Base-by-base conservation (phyloP, 2,888 invertebrate species). In the Fragum sueziense region DNA sequence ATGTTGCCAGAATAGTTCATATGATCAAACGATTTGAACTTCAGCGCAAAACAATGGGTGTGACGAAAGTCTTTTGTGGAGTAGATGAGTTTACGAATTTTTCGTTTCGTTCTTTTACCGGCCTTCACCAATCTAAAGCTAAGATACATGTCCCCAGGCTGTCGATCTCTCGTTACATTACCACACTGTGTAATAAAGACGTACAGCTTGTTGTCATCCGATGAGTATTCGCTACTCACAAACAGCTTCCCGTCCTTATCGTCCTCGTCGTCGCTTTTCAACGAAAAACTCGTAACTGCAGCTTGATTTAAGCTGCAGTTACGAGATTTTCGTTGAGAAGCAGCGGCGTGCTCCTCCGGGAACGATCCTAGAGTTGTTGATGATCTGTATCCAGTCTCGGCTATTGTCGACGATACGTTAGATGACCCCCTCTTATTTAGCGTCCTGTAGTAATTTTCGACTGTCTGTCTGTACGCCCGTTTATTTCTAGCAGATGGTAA, bases 231-330 rank as follows among this genome's bases (percentile, higher is more conserved):
- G 33, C 34, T n/a, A 62, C 62, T 62, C 34, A 62, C 20, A 22
- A 62, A 62, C n/a, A 62, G 62, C n/a, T 62, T 62, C 9, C 62
- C 62, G 2, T 62, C 62, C 34, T 62, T 62, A 47, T 47, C 17
- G 17, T 47, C 47, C 20, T 14, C 47, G 47, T 9, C 47, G 4
- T 47, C n/a, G 17, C 17, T 47, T 47, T 47, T n/a, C 3, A 14
- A 3, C 14, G 47, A 47, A 47, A n/a, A 47, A 14, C 47, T 47
- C 7, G 47, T n/a, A n/a, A n/a, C n/a, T n/a, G n/a, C n/a, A n/a
- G n/a, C n/a, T n/a, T n/a, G n/a, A n/a, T n/a, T n/a, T n/a, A n/a
- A n/a, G n/a, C n/a, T n/a, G n/a, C n/a, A n/a, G n/a, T n/a, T n/a
- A n/a, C n/a, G n/a, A 47, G 17, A 14, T 47, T 47, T 14, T 47